These are phyloP conservation scores for Numenius phaeopus DNA, from an alignment of 2,797 vertebrate genomes.

Conservation along the genomic window DNA sequence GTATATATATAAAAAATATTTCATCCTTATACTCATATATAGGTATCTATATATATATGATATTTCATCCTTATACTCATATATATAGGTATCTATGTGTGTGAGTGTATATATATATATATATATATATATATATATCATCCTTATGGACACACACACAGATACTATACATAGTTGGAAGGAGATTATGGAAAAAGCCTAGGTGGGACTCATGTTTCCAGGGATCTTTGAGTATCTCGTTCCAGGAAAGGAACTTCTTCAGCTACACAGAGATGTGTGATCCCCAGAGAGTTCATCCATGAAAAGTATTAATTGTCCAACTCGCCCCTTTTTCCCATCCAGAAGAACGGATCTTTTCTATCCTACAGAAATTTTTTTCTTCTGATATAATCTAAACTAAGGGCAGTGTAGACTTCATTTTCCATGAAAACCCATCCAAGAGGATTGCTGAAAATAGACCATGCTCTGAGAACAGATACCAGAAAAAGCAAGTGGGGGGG, in stretches of 20 bases:
- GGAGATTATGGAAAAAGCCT: neutral
- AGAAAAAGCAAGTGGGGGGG: constrained; percentile 7
- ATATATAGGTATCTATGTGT: neutral
- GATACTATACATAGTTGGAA: neutral
- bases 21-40: neutral
- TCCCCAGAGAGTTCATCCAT: neutral
- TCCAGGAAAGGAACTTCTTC: neutral
- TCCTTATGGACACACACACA: neutral
- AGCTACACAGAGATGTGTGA: neutral
- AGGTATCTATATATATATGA: too few species aligned
- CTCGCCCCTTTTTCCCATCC: neutral
- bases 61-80: neutral
- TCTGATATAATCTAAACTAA: constrained; percentile 52
- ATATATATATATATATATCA: neutral
- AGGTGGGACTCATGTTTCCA: neutral
- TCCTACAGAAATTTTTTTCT: constrained; percentile 36
- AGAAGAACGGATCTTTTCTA: constrained; percentile 28
- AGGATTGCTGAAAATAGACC: constrained; percentile 57
- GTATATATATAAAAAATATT: neutral
- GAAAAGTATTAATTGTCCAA: neutral
- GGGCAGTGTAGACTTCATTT: constrained; percentile 13
- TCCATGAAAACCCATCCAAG: constrained; percentile 52
- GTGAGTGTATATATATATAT: too few species aligned
- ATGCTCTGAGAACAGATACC: constrained; percentile 36
- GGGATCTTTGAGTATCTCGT: neutral